Evolutionary conservation across 2,113 vertebrate species (phyloP).

Genomic region (Progne subis): DNA sequence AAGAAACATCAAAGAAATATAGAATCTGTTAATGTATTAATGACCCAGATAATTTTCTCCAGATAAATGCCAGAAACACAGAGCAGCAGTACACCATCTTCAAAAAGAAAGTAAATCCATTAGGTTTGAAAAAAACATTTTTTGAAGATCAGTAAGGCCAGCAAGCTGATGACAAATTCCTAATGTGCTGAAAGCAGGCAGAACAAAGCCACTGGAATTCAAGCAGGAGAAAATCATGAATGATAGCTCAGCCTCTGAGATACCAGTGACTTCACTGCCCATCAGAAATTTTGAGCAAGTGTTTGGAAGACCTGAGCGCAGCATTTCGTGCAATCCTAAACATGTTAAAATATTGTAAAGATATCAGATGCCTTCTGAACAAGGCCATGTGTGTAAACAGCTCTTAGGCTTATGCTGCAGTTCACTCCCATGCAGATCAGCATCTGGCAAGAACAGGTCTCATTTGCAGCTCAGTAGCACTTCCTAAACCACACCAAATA

Average conservation of each 20-base stretch:
- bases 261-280: background rate
- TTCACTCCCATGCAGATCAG: conserved; percentile 24
- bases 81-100: background rate
- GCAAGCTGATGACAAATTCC: background rate
- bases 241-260: background rate
- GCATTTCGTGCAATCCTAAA: rapidly evolving
- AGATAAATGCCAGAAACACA: background rate
- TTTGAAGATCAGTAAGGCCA: background rate
- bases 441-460: background rate
- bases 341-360: background rate
- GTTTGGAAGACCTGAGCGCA: background rate
- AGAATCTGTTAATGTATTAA: conserved; percentile 1
- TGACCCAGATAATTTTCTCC: background rate
- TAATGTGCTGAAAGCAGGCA: background rate
- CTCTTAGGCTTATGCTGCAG: background rate
- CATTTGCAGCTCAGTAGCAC: background rate
- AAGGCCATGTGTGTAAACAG: rapidly evolving
- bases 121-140: background rate
- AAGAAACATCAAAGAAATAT: background rate
- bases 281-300: background rate
- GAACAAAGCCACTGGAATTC: background rate
- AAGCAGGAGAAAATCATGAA: background rate
- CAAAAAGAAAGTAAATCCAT: background rate
- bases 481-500: conserved; percentile 54
- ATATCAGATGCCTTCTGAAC: background rate